Conservation (phyloP, 2,888 invertebrate genomes). For the Timema podura region DNA sequence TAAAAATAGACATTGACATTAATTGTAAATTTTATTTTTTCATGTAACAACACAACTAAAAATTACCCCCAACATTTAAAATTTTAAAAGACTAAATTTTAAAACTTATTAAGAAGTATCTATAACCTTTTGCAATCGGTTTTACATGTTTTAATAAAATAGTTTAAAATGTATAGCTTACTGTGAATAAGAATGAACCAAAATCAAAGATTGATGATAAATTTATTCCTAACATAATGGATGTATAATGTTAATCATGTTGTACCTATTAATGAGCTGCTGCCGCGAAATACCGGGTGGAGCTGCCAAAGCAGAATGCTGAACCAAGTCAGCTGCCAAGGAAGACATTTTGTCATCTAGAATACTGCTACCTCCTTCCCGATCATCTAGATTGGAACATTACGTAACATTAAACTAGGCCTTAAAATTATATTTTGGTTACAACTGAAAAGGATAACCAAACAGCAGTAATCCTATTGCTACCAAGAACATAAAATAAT, state of each 20-base stretch:
- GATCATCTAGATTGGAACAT: slow-evolving; percentile 24
- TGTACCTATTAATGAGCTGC: slow-evolving; percentile 75
- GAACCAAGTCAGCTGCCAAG: slow-evolving; percentile 40
- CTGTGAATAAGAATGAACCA: neutral
- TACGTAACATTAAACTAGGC: neutral
- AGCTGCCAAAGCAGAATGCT: slow-evolving; percentile 50
- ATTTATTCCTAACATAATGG: neutral
- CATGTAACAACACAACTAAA: too few species aligned
- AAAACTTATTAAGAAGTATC: too few species aligned
- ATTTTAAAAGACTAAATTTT: too few species aligned
- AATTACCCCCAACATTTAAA: too few species aligned
- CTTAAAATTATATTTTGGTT: neutral
- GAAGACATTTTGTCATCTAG: slow-evolving; percentile 39
- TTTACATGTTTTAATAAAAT: neutral
- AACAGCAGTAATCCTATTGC: too few species aligned
- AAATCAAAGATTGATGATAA: neutral
- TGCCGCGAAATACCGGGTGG: slow-evolving; percentile 80
- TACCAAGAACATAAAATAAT: too few species aligned
- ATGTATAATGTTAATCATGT: neutral
- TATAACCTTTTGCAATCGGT: neutral
- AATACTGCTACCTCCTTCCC: slow-evolving; percentile 30
- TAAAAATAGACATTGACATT: too few species aligned
- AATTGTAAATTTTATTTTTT: too few species aligned
- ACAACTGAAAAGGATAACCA: too few species aligned
- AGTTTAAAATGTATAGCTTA: too few species aligned